Evolutionary conservation across 2,113 vertebrate species (phyloP), one percentile per base, ranked within the genome.

Genomic region (Heterotilapia buettikoferi): DNA sequence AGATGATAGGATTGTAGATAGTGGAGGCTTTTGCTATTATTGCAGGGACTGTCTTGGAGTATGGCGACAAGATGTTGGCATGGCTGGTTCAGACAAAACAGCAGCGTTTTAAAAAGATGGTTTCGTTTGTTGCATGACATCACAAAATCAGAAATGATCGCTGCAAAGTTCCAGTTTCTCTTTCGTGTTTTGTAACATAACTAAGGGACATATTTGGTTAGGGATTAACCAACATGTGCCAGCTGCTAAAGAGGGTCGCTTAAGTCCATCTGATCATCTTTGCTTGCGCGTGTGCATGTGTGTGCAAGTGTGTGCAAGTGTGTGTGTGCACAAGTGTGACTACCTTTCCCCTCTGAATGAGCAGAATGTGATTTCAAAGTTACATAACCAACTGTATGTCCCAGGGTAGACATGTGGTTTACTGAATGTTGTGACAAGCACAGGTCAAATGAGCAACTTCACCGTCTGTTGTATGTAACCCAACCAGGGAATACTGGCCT

Each of bases 1-100:
- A 99, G 94, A 99, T 97, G 76, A 99, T 97, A 59, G 98, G 98
- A 87, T 99, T 99, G 95, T 99, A 97, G 92, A 99, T 98, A 29
- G 98, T 95, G 45, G 98, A 99, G 83, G 98, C 97, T 92, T 99
- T 99, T 91, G 98, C 98, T 79, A 98, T 98, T 92, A 99, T 95
- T 11, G 98, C 98, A 29, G 98, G 98, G 81, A 99, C 95, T 1
- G 98, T 96, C 87, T 97, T 98, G 94, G 96, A 96, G 92, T 98
- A 98, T 3, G 98, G 98, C 0, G 97, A 97, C 78, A 99, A 94
- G 61, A 98, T 50, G 0, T 97, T 95, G 1, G 97, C 93, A 3
- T 99, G 96, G 89, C 98, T 99, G 92, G 2, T 76, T 18, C 24
- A 88, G 52, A 87, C 26, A 80, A 31, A 88, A 85, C 7, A 78